Percentiles rank a stretch among this genome's conserved stretches.
phyloP scores from a whole-genome alignment of 2,888 invertebrate species.

The Andricus curvator region DNA sequence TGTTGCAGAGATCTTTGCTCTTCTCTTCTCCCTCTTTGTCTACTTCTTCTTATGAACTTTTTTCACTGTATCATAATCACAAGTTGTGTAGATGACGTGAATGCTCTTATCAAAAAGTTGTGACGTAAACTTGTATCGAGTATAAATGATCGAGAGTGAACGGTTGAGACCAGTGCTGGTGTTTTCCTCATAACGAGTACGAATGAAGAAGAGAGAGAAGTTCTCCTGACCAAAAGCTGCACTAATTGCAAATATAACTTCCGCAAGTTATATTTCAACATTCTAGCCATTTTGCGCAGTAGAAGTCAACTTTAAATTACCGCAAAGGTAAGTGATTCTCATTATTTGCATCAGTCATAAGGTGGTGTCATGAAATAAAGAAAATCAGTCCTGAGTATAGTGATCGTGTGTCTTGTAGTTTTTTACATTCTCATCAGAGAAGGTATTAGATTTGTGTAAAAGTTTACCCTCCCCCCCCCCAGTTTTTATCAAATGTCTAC shows the following conservation, averaged over 20 bases:
- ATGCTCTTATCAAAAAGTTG: conserved; percentile 49
- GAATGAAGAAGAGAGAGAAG: conserved; percentile 52
- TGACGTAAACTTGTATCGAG: conserved; percentile 55
- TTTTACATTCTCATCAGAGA: too few relatives aligned
- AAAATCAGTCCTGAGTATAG: too few relatives aligned
- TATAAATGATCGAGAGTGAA: conserved; percentile 64
- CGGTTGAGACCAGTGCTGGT: conserved; percentile 59
- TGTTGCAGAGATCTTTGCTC: conserved; percentile 25
- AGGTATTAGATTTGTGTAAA: too few relatives aligned
- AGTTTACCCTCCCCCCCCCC: too few relatives aligned
- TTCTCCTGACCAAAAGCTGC: conserved; percentile 30
- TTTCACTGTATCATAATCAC: conserved; percentile 29
- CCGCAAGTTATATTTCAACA: conserved; percentile 57
- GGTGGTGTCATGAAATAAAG: too few relatives aligned
- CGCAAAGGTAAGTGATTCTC: conserved; percentile 59
- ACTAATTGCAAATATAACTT: conserved; percentile 57
- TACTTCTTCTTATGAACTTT: conserved; percentile 12
- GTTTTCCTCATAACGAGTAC: conserved; percentile 47
- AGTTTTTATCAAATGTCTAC: too few relatives aligned
- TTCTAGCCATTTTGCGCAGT: conserved; percentile 58
- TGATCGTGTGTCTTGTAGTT: too few relatives aligned
- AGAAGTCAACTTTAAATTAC: conserved; percentile 42
- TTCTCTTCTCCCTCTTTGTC: conserved; percentile 12
- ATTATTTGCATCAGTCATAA: too few relatives aligned
- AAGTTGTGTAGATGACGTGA: conserved; percentile 47